Base-by-base conservation (phyloP, 1,140 invertebrate genomes). In the Drosophila leontia region DNA sequence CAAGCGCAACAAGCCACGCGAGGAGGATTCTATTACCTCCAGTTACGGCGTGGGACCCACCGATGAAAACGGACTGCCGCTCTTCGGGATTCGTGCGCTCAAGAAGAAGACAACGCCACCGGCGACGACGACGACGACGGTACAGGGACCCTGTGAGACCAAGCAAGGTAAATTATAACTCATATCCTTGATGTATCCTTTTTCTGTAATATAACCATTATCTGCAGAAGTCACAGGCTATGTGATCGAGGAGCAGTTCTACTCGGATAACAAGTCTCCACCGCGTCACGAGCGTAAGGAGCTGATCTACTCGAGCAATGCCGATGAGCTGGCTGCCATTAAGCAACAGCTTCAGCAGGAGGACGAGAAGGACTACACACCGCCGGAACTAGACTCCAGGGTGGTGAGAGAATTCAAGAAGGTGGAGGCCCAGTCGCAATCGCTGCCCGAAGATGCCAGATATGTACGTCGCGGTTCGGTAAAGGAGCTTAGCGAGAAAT, bases 31-130 rank as follows among this genome's bases (percentile, higher is more conserved):
- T 37, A 96, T 97, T 48, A 96, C 96, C 8, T 97, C 96, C 2
- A 96, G 96, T 87, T 97, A 97, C 91, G 96, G 97, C 2, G 95
- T 96, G 4, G 96, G 96, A 5, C 96, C 97, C 42, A 96, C 96
- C 7, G 96, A 97, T 88, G 96, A 96, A 72, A 95, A 96, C 78
- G 96, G 96, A n/a, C 93, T 94, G 60, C 96, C 96, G 7, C 93
- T 97, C 26, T 97, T 97, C 92, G 96, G 96, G 41, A 94, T 97
- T 55, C 94, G 94, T 84, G 96, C 96, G 41, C 93, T 97, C 44
- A 94, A 96, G 69, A 95, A 95, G 69, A 95, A 95, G 65, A 93
- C 94, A 37, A 94, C 91, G 93, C 82, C 94, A 93, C 61, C 67
- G 3, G 44, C 3, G 12, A 9, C 34, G 19, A 55, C 3, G 12